Conservation (phyloP, 2,797 vertebrate genomes). For the Sparidentex hasta region DNA sequence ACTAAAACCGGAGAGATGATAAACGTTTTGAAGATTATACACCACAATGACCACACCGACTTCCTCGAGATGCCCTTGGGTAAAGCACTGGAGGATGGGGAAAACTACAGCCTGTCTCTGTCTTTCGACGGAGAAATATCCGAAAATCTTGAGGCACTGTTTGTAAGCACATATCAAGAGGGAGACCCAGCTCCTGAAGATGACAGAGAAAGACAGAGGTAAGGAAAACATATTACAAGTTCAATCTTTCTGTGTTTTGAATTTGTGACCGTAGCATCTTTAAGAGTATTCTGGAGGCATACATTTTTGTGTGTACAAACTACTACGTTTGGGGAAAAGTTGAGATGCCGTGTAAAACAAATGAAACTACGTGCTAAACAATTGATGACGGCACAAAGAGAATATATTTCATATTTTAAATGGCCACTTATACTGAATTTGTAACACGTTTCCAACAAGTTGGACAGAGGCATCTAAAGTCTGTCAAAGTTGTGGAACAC, state of each 20-base stretch:
- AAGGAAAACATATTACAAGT: neutral
- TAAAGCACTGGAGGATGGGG: neutral
- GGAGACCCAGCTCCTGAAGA: neutral
- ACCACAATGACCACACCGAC: neutral
- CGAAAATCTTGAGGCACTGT: constrained; percentile 64
- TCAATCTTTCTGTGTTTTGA: neutral
- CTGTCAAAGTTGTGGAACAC: no score
- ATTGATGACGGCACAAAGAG: no score
- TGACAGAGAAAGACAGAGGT: constrained; percentile 52
- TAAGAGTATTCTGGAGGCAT: neutral
- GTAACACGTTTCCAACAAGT: no score
- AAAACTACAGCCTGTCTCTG: constrained; percentile 79
- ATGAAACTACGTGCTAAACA: no score
- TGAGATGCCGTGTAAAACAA: no score
- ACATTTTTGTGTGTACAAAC: no score
- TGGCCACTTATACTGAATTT: no score
- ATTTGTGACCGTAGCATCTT: neutral
- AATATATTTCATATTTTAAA: no score
- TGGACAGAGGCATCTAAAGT: no score
- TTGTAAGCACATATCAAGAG: constrained; percentile 73
- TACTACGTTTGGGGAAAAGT: no score
- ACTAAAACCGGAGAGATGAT: accelerated
- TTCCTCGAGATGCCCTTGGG: constrained; percentile 79
- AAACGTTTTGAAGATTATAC: neutral
- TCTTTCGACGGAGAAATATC: constrained; percentile 72